Evolutionary conservation across 2,888 invertebrate genomes (phyloP).

Genomic region (Drosophila antonietae): DNA sequence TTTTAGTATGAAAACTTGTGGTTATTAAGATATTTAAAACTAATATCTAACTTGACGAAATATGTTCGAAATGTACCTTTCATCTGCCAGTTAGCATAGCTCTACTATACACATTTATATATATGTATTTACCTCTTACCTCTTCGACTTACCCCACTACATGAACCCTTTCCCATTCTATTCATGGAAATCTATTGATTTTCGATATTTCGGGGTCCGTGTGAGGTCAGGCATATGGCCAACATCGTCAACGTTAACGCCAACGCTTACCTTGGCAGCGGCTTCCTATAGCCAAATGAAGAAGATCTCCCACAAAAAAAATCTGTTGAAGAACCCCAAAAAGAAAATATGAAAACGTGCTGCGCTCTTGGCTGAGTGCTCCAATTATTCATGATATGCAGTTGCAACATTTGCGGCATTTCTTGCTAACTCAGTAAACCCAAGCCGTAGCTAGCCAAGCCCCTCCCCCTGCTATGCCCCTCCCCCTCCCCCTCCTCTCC

Average conservation of each 20-base stretch:
- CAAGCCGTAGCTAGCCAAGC: constrained; percentile 24
- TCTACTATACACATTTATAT: neutral
- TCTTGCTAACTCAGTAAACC: constrained; percentile 73
- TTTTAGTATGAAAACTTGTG: no score
- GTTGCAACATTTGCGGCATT: constrained; percentile 72
- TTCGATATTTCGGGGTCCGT: constrained; percentile 5
- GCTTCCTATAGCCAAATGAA: constrained; percentile 47
- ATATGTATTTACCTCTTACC: no score
- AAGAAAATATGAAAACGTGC: constrained; percentile 37
- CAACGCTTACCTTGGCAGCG: constrained; percentile 65
- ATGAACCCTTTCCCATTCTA: neutral
- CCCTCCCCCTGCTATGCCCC: neutral
- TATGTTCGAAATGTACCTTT: no score
- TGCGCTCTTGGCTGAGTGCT: constrained; percentile 51
- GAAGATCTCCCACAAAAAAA: constrained; percentile 36
- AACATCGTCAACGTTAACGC: constrained; percentile 1
- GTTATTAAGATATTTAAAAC: no score
- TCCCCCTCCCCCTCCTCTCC: no score
- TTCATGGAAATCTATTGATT: constrained; percentile 8
- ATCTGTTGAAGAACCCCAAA: neutral
- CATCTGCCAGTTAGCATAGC: no score
- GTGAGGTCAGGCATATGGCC: constrained; percentile 50
- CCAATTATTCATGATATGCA: constrained; percentile 64
- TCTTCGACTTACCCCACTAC: neutral
- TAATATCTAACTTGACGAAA: no score